Percentiles rank a stretch among this genome's conserved stretches.
phyloP scores from a whole-genome alignment of 2,113 vertebrate species.

The Mus musculus region DNA sequence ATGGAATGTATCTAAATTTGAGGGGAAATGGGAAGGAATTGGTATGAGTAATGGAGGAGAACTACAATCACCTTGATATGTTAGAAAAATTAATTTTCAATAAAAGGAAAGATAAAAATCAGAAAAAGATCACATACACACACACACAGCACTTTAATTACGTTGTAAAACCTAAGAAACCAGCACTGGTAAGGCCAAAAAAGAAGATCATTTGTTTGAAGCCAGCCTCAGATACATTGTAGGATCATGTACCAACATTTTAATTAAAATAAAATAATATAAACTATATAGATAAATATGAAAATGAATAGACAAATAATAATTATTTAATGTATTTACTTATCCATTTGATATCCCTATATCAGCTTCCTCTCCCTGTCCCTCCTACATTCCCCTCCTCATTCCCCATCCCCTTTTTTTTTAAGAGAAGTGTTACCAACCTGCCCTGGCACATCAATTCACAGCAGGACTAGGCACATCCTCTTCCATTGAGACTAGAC shows the following conservation, averaged over 20 bases:
- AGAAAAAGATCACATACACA: background rate
- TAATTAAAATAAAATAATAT: background rate
- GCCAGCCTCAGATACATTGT: background rate
- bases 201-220: background rate
- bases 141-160: background rate
- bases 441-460: too few species aligned
- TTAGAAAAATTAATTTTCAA: background rate
- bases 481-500: too few species aligned
- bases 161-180: background rate
- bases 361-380: too few species aligned
- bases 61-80: too few species aligned
- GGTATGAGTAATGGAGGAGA: background rate
- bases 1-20: accelerated
- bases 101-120: background rate
- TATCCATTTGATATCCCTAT: too few species aligned
- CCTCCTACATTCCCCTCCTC: too few species aligned
- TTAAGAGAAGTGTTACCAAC: too few species aligned
- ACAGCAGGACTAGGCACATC: too few species aligned
- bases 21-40: background rate
- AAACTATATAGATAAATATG: background rate
- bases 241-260: background rate
- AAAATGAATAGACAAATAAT: background rate
- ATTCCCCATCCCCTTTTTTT: too few species aligned
- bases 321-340: too few species aligned
- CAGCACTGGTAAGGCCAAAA: background rate